phyloP scores from a whole-genome alignment of 2,888 invertebrate species.

The Dasysyrphus albostriatus region DNA sequence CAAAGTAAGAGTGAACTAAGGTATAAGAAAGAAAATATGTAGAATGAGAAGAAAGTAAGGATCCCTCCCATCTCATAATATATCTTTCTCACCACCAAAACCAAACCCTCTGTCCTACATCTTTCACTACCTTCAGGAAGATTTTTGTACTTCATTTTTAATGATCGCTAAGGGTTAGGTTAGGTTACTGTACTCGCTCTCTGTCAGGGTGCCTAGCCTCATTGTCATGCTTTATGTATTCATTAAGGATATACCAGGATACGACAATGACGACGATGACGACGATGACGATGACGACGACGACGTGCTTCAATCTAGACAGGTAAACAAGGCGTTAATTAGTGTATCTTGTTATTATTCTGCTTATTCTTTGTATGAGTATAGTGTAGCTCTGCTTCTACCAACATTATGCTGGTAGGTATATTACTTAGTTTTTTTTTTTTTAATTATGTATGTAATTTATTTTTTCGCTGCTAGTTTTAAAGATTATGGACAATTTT shows the following conservation, averaged over 20 bases:
- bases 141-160: slow-evolving; percentile 74
- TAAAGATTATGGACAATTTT: neutral
- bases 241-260: slow-evolving; percentile 69
- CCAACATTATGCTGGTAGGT: slow-evolving; percentile 24
- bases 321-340: slow-evolving; percentile 76
- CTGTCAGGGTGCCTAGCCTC: slow-evolving; percentile 47
- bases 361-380: slow-evolving; percentile 13
- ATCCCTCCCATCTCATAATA: slow-evolving; percentile 2
- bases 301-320: slow-evolving; percentile 72
- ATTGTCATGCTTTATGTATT: slow-evolving; percentile 67
- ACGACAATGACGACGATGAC: slow-evolving; percentile 20
- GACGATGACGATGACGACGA: slow-evolving; percentile 19
- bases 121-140: slow-evolving; percentile 31
- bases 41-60: neutral
- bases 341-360: slow-evolving; percentile 69
- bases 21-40: slow-evolving; percentile 33
- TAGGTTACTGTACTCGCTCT: slow-evolving; percentile 67
- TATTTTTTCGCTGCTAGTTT: neutral
- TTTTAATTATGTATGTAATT: neutral
- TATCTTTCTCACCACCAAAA: neutral
- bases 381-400: neutral
- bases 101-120: neutral
- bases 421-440: slow-evolving; percentile 25
- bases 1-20: slow-evolving; percentile 66
- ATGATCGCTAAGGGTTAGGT: slow-evolving; percentile 65